phyloP scores from a whole-genome alignment of 2,797 vertebrate species.

The Lophius americanus region DNA sequence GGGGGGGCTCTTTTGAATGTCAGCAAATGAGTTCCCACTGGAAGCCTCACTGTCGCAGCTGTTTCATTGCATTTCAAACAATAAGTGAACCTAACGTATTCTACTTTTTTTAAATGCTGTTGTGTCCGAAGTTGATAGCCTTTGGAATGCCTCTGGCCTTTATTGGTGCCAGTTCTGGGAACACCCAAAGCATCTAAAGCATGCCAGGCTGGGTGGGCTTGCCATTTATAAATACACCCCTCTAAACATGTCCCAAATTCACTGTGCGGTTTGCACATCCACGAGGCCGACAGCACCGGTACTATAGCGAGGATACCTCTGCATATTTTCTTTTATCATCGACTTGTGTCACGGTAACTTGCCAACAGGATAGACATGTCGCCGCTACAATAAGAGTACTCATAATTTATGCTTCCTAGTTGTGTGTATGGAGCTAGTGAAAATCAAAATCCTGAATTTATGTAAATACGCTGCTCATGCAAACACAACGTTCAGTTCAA shows the following conservation, averaged over 20 bases:
- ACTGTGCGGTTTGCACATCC: constrained; percentile 42
- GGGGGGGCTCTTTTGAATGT: constrained; percentile 20
- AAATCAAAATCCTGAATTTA: constrained; percentile 23
- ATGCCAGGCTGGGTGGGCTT: constrained; percentile 70
- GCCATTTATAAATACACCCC: constrained; percentile 80
- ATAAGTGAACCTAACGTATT: neutral
- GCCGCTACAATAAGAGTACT: neutral
- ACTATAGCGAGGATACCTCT: neutral
- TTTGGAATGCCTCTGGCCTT: constrained; percentile 70
- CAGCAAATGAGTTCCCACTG: constrained; percentile 7
- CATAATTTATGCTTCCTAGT: constrained; percentile 10
- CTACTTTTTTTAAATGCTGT: neutral
- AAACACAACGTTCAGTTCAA: constrained; percentile 6
- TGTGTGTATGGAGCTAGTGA: constrained; percentile 47
- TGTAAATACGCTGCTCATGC: constrained; percentile 33
- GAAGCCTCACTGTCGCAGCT: neutral
- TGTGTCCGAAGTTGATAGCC: constrained; percentile 28
- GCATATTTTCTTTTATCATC: constrained; percentile 42
- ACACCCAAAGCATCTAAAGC: constrained; percentile 74
- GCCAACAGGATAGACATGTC: constrained; percentile 49
- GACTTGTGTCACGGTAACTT: constrained; percentile 10
- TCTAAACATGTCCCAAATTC: constrained; percentile 66
- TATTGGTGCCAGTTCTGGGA: constrained; percentile 67
- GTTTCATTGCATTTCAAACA: constrained; percentile 10
- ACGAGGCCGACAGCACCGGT: constrained; percentile 17